Evolutionary conservation across 1,140 invertebrate genomes (phyloP), one percentile per base, ranked within the genome.

Genomic region (Lepeophtheirus salmonis): DNA sequence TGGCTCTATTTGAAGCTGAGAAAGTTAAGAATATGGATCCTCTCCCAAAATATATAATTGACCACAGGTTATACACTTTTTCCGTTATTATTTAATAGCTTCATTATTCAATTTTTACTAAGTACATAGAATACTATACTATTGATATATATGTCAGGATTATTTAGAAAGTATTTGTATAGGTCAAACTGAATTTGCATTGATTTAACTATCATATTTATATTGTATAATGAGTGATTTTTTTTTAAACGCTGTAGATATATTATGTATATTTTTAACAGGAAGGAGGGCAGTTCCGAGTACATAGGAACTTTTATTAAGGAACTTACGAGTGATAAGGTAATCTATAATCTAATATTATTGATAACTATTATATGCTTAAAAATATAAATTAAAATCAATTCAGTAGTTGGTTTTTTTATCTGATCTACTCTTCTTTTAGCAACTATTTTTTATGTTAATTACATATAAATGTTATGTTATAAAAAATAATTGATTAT

Each of bases 241-340:
- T 30, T 52, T 58, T 10, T 52, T 30, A 18, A 22, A 68, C 66
- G 60, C 65, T 74, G 73, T 77, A 74, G 57, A 67, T 81, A 23
- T 73, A 77, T 75, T 75, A 66, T 81, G 74, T 74, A 75, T 63
- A 71, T 71, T 49, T 69, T 79, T 64, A 79, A 77, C 70, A 80
- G 80, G 56, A 83, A 80, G 64, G 83, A 85, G 66, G 82, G 78
- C 10, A 83, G 83, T 62, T 72, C 76, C 25, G 82, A 84, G 60
- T 86, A 83, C 66, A 80, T 83, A 66, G 77, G 79, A 63, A 75
- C 72, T 52, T 73, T 82, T 49, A 70, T 83, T 14, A 75, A 75
- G 60, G 77, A 81, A 66, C 74, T 80, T 12, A 67, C 67, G 61
- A 66, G 71, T 63, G 63, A 71, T 72, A 80, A 64, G 75, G 76